Conservation (phyloP, 2,113 vertebrate genomes). For the Catharus fuscescens region DNA sequence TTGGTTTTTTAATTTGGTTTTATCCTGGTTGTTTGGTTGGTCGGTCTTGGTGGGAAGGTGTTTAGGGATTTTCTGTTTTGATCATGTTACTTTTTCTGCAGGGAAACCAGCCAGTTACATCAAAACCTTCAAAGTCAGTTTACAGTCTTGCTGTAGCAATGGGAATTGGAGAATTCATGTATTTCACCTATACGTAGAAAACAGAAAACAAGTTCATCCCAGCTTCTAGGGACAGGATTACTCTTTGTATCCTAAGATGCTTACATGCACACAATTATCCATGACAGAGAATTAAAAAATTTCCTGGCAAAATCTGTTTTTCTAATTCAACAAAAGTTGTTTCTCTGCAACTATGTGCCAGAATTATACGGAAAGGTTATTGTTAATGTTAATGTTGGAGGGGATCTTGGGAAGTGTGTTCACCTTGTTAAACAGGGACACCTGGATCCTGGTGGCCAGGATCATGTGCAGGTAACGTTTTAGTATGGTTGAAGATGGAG, state of each 20-base stretch:
- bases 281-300: background rate
- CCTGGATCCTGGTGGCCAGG: background rate
- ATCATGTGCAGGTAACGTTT: background rate
- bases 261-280: background rate
- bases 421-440: background rate
- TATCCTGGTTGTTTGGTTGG: background rate
- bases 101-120: background rate
- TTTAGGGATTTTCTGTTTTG: background rate
- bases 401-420: background rate
- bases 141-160: background rate
- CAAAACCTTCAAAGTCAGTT: background rate
- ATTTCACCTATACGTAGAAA: background rate
- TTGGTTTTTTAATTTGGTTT: background rate
- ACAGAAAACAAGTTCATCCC: background rate
- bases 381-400: background rate
- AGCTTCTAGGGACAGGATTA: background rate
- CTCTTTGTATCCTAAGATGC: background rate
- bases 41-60: rapidly evolving
- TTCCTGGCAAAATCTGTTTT: background rate
- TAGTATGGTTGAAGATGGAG: background rate
- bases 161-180: background rate
- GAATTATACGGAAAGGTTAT: background rate
- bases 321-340: background rate
- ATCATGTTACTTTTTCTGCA: background rate
- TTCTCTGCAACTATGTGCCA: background rate